A percentile compares a stretch with the other conserved stretches of the same genome.
Evolutionary conservation across 2,888 invertebrate genomes (phyloP).

Genomic region (Anoplius nigerrimus): DNA sequence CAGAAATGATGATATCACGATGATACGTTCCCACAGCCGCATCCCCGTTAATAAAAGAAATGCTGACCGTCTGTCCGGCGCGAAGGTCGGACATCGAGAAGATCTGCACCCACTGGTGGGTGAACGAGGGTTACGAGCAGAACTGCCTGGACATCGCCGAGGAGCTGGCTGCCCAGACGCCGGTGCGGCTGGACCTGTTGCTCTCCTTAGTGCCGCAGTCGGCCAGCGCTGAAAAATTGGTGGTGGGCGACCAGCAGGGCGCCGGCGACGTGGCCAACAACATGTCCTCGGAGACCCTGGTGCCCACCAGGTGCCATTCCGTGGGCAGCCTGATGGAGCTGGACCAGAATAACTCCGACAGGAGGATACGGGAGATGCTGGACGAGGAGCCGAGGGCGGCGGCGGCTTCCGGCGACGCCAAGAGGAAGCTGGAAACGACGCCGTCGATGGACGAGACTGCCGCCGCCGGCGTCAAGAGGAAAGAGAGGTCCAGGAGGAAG

Average conservation of each 20-base stretch:
- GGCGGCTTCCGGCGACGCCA: constrained; percentile 77
- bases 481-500: constrained; percentile 78
- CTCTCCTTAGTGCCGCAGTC: constrained; percentile 88
- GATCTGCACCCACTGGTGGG: constrained; percentile 98
- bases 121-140: constrained; percentile 89
- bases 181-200: constrained; percentile 90
- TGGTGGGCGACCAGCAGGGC: constrained; percentile 78
- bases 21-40: constrained; percentile 81
- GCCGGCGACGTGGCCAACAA: constrained; percentile 60
- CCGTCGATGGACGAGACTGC: constrained; percentile 80
- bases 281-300: constrained; percentile 67
- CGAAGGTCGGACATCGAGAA: constrained; percentile 94
- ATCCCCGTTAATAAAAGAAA: constrained; percentile 93
- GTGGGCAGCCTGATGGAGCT: constrained; percentile 86
- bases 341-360: constrained; percentile 82
- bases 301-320: constrained; percentile 78
- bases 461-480: constrained; percentile 75
- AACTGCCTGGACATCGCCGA: constrained; percentile 91
- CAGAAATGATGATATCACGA: background rate
- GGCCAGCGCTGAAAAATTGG: constrained; percentile 82
- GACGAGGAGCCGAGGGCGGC: constrained; percentile 76
- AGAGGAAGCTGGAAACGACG: constrained; percentile 86
- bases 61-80: constrained; percentile 94
- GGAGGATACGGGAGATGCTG: constrained; percentile 84
- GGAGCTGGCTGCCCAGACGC: constrained; percentile 92